Conservation (phyloP, 2,797 vertebrate species). For the Hybognathus amarus region DNA sequence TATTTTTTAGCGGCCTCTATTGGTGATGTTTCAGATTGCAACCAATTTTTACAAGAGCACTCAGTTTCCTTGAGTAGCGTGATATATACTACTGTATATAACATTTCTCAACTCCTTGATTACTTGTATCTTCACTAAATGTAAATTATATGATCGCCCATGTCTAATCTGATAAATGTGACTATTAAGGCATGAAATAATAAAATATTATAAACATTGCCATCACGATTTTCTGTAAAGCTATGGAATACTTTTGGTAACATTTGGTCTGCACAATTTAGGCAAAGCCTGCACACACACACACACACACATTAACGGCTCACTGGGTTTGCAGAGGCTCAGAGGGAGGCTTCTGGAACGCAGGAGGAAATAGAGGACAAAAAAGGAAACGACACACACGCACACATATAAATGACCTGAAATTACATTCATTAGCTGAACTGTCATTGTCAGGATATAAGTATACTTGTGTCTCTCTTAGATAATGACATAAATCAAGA, state of each 20-base stretch:
- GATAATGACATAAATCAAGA: slow-evolving; percentile 3
- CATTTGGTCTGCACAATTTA: background rate
- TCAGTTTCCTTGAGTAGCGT: background rate
- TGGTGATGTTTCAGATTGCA: no score
- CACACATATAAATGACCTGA: background rate
- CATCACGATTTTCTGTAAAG: background rate
- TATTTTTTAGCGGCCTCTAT: no score
- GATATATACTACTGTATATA: background rate
- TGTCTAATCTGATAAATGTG: background rate
- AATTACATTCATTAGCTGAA: slow-evolving; percentile 1
- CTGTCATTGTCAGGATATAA: background rate
- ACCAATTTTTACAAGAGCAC: no score
- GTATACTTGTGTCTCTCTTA: background rate
- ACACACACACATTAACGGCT: background rate
- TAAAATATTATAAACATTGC: background rate
- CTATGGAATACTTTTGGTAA: background rate
- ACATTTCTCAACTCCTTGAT: background rate
- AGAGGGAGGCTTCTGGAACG: background rate
- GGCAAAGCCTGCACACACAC: background rate
- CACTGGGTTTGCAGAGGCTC: background rate
- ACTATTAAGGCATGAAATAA: background rate
- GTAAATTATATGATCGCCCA: background rate
- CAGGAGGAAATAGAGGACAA: slow-evolving; percentile 12
- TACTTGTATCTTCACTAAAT: background rate
- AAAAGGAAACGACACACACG: background rate